These are phyloP conservation scores for Coturnix japonica DNA, from an alignment of 2,113 vertebrate species.

Conservation along the genomic window DNA sequence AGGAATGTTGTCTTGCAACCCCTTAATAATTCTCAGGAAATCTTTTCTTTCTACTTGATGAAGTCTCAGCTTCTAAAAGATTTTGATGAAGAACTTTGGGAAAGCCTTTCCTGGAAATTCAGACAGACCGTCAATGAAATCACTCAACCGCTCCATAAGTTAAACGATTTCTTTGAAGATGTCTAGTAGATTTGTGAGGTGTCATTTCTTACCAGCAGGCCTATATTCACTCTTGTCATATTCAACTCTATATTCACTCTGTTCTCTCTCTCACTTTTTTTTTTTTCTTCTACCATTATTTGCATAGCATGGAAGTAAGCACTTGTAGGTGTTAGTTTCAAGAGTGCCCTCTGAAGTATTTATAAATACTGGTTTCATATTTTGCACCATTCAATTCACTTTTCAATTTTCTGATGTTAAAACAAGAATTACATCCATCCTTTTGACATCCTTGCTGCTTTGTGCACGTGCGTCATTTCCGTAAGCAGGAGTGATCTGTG, in stretches of 20 bases:
- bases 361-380: neutral
- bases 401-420: neutral
- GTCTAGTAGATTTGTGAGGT: neutral
- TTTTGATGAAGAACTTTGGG: neutral
- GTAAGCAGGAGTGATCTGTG: neutral
- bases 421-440: neutral
- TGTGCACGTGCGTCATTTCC: neutral
- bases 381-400: neutral
- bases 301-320: neutral
- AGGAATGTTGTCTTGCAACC: neutral
- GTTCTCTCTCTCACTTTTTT: neutral
- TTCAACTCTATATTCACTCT: neutral
- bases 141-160: neutral
- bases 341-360: neutral
- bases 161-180: neutral
- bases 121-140: neutral
- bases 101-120: neutral
- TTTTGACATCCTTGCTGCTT: neutral
- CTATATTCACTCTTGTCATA: neutral
- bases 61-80: neutral
- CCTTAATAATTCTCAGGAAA: neutral
- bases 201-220: neutral
- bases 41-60: neutral
- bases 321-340: neutral
- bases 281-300: neutral